phyloP scores from a whole-genome alignment of 2,797 vertebrate genomes.

The Balearica regulorum region DNA sequence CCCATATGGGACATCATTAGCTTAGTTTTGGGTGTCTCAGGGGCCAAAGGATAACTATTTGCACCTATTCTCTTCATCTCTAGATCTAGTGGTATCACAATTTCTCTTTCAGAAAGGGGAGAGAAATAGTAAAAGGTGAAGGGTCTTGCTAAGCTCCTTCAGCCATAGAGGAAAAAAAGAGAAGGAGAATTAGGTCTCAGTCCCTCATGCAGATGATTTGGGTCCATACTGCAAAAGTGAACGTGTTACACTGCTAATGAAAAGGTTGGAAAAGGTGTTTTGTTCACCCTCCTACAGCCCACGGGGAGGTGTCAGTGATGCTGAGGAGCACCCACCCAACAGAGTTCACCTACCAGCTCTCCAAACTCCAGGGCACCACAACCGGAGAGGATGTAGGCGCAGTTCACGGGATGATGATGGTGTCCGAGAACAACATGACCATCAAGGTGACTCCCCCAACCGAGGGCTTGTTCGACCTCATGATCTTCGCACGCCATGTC shows the following conservation, averaged over 20 bases:
- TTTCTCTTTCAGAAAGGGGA: neutral
- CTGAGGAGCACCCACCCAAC: constrained; percentile 69
- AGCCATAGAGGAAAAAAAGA: neutral
- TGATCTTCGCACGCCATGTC: constrained; percentile 76
- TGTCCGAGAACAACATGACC: constrained; percentile 73
- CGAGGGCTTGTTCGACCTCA: constrained; percentile 75
- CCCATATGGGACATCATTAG: fast-evolving
- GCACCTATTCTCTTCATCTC: neutral
- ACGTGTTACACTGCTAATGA: neutral
- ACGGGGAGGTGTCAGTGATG: constrained; percentile 75
- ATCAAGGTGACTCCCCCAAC: constrained; percentile 76
- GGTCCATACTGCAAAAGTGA: neutral
- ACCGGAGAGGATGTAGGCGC: neutral
- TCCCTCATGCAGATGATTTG: neutral
- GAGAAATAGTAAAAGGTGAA: neutral
- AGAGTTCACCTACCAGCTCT: constrained; percentile 81
- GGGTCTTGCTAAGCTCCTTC: neutral
- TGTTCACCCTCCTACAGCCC: constrained; percentile 58
- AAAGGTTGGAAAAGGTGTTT: neutral
- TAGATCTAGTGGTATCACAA: neutral
- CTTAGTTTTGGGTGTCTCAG: neutral
- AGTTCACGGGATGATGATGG: constrained; percentile 71
- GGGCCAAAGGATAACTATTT: neutral
- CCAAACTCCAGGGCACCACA: constrained; percentile 59
- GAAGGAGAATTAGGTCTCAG: neutral